Base-by-base conservation (phyloP, 2,888 invertebrate genomes). In the Drosophila yooni region DNA sequence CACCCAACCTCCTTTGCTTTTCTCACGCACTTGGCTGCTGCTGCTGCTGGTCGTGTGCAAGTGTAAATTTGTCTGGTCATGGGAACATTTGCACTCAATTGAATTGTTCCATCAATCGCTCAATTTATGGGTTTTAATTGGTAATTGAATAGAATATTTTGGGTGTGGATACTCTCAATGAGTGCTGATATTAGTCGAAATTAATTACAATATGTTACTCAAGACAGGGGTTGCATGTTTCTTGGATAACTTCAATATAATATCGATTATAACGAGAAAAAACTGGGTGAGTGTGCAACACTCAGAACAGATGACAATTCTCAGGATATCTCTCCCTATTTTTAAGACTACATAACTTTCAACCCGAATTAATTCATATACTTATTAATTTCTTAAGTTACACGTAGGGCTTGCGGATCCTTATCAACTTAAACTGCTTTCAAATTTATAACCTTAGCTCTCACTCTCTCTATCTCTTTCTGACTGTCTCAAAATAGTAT, bases 61-160 rank as follows among this genome's bases (percentile, higher is more conserved):
- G 82, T 90, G 88, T 83, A 82, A 88, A 88, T 88, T 70, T 72
- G 40, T 68, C 70, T 76, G 78, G 89, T 88, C 89, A 88, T 89
- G 89, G 91, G 88, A 88, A 90, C 78, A 80, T 78, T 83, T 53
- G 70, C 79, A 71, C 63, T 77, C 70, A 72, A 88, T 90, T 83
- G 83, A 83, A 86, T 76, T 73, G 74, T 79, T 73, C 60, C 50
- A 83, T 78, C 80, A 75, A 62, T 34, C 66, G 54, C 67, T 74
- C 82, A 83, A 82, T 77, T 78, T 80, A 67, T 83, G 74, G 68
- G 15, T 27, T 61, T 74, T 85, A 79, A 88, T 82, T 74, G 70
- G 27, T 54, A 54, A 70, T 61, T 71, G 70, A 52, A 59, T 60
- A 57, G 11, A 2, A 10, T 4, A 63, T 63, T 48, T 40, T n/a